phyloP scores from a whole-genome alignment of 2,113 vertebrate genomes.

The Aspidoscelis tigris region DNA sequence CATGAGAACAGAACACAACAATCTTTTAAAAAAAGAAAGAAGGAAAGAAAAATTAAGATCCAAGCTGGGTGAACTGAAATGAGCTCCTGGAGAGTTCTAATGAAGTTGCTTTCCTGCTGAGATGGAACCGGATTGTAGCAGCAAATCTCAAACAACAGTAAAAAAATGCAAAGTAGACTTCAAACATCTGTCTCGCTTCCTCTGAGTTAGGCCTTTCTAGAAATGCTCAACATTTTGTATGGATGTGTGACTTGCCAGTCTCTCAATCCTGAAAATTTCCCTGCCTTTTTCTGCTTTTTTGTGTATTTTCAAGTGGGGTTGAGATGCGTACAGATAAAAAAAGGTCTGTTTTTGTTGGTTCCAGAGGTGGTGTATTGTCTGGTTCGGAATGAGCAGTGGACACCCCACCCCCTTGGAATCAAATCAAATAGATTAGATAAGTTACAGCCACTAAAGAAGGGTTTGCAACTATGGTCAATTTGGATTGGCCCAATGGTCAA shows the following conservation, averaged over 20 bases:
- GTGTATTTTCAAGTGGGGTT: too few relatives aligned
- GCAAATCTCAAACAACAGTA: background rate
- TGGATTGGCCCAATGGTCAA: too few relatives aligned
- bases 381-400: too few relatives aligned
- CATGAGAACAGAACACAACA: background rate
- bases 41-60: background rate
- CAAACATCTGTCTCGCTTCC: background rate
- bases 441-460: too few relatives aligned
- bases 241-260: too few relatives aligned
- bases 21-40: too few relatives aligned
- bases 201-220: conserved; percentile 1
- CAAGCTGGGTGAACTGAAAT: background rate
- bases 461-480: too few relatives aligned
- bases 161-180: background rate
- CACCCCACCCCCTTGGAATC: too few relatives aligned
- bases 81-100: background rate
- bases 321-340: too few relatives aligned
- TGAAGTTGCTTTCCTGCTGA: background rate
- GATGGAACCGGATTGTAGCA: background rate
- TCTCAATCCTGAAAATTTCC: background rate
- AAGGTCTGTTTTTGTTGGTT: too few relatives aligned
- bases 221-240: background rate
- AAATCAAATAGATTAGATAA: too few relatives aligned
- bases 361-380: too few relatives aligned
- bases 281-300: background rate